Evolutionary conservation across 2,888 invertebrate species (phyloP), one percentile per base, ranked within the genome.

Genomic region (Bhutanitis thaidina): DNA sequence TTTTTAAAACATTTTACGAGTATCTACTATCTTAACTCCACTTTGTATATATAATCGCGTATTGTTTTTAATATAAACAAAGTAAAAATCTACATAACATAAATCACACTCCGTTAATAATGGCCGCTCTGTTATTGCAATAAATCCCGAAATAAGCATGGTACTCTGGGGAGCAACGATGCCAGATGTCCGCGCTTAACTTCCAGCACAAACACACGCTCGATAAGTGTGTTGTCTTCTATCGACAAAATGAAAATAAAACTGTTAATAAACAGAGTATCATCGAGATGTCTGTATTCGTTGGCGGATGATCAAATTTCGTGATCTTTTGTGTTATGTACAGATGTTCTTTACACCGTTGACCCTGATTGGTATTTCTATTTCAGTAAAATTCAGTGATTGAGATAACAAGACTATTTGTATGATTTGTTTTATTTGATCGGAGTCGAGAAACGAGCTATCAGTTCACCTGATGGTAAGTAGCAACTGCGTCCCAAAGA

Each of bases 281-380:
- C 49, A 51, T 60, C 56, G 57, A 62, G 32, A 53, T 45, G 55
- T 59, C 51, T 73, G 72, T 77, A 73, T 71, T 67, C 57, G 50
- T 77, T 78, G 79, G 77, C 79, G 49, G 55, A 43, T 20, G 61
- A 64, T 74, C 77, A 76, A 71, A 52, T 61, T 53, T 51, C 56
- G 54, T 56, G 52, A 39, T 36, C 30, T 46, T 43, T 49, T 47
- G 46, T 43, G 48, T 20, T 20, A 40, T 53, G 49, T 37, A 47
- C 34, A 45, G 30, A 45, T 53, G 48, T 41, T 51, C 47, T 50
- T 25, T 35, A 34, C 34, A 35, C 20, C 7, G 44, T 45, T 43
- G 35, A 46, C 34, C 46, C 37, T 37, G n/a, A 29, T 50, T 41
- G 43, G 34, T 38, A 49, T 50, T 35, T 54, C 43, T 52, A 49